Base-by-base conservation (phyloP, 2,113 vertebrate species). In the Cyphomyrus discorhynchus region DNA sequence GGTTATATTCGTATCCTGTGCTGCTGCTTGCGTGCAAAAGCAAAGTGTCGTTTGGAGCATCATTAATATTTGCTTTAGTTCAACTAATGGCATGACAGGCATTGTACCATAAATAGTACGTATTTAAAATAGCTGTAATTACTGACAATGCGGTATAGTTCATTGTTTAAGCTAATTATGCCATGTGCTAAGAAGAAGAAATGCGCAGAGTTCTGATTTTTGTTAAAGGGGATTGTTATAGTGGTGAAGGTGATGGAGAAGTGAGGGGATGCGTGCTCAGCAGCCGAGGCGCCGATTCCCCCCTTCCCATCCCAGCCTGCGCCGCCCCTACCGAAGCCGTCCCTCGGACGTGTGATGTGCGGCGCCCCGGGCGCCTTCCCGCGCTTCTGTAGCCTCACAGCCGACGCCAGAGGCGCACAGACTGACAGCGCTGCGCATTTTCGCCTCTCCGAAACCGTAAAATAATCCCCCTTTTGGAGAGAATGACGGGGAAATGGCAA, bases 401-500 rank as follows among this genome's bases (percentile, higher is more conserved):
- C 87, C 87, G 90, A 91, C 88, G n/a, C 50, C 89, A 83, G 88
- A 91, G 85, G 91, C 90, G 90, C 84, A 90, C 35, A 86, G 86
- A 91, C 88, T 49, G 31, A 39, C 56, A 46, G 91, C 62, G 53
- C 70, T 84, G 80, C 90, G 91, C 91, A 87, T 91, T 90, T 90
- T 88, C 87, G 88, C 89, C 86, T 88, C 91, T 91, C 24, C 35
- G 58, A 86, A 66, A 91, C 39, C 35, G 39, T 80, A 70, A 11
- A 80, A 80, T 80, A 93, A 91, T 91, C 83, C 62, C 89, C 92
- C 93, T 92, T 82, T 74, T 89, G 88, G 88, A 74, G 90, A 58
- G 90, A 92, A 94, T 91, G 92, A 96, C 95, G 96, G 95, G 88
- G 92, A 92, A 91, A 94, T 93, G 93, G 95, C 92, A 93, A 83